phyloP scores from a whole-genome alignment of 2,797 vertebrate species.

The Poeciliopsis infans region DNA sequence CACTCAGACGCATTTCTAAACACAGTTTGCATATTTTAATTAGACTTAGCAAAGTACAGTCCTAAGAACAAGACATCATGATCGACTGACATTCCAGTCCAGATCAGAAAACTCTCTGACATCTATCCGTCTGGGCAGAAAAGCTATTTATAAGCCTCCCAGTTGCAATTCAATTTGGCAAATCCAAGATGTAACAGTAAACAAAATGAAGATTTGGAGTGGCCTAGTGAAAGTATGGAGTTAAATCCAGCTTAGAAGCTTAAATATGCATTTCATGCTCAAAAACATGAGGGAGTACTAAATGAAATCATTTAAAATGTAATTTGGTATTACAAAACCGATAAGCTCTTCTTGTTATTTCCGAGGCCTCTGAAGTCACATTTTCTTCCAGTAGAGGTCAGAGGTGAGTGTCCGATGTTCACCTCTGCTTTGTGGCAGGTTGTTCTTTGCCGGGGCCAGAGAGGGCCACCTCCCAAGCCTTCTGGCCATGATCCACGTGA shows the following conservation, averaged over 20 bases:
- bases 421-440: conserved; percentile 61
- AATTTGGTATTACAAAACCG: not conserved
- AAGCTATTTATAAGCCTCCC: not conserved
- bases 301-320: not conserved
- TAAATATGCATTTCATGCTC: not conserved
- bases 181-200: not conserved
- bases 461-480: conserved; percentile 93
- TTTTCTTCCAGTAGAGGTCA: not conserved
- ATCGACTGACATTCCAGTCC: not conserved
- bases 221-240: not conserved
- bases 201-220: not conserved
- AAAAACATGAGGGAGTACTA: not conserved
- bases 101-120: not conserved
- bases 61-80: not conserved
- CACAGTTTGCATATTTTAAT: not conserved
- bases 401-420: not conserved
- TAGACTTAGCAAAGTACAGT: not conserved
- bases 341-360: not conserved
- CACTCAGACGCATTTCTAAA: not conserved
- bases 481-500: conserved; percentile 93
- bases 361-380: not conserved
- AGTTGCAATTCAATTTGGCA: not conserved
- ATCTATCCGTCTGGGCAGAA: not conserved
- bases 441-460: conserved; percentile 93
- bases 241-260: not conserved